These are phyloP conservation scores for Epinotia brunnichana DNA, from an alignment of 2,888 invertebrate genomes.

Conservation along the genomic window DNA sequence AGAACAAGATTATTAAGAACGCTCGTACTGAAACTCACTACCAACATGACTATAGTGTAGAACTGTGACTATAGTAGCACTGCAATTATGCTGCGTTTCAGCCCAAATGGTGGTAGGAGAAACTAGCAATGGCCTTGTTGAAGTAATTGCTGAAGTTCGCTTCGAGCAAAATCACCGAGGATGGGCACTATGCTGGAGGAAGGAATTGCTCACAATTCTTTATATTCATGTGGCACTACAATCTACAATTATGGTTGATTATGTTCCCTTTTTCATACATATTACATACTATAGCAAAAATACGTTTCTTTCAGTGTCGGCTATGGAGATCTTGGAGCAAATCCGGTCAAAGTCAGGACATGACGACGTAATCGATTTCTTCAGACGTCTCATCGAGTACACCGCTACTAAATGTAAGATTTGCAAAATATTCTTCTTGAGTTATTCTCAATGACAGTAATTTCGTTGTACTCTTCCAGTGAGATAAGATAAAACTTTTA, in stretches of 20 bases:
- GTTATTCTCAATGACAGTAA: neutral
- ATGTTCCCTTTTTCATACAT: too few relatives aligned
- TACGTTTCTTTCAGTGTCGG: conserved; percentile 54
- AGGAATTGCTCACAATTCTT: conserved; percentile 45
- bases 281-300: neutral
- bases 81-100: conserved; percentile 10
- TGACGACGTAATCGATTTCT: conserved; percentile 63
- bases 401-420: conserved; percentile 66
- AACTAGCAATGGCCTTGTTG: conserved; percentile 24
- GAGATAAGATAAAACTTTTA: neutral
- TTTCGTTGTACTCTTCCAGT: neutral
- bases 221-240: conserved; percentile 42
- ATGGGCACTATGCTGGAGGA: conserved; percentile 51
- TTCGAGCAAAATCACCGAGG: conserved; percentile 52
- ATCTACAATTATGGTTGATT: neutral
- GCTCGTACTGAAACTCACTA: conserved; percentile 59
- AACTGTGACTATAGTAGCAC: conserved; percentile 53
- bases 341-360: conserved; percentile 59
- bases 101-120: neutral
- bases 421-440: neutral
- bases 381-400: conserved; percentile 56
- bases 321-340: conserved; percentile 61
- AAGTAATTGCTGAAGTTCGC: conserved; percentile 60
- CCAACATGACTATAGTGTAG: too few relatives aligned
- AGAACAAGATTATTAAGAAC: conserved; percentile 54